Base-by-base conservation (phyloP, 2,888 invertebrate species). In the Gasteruption jaculator region DNA sequence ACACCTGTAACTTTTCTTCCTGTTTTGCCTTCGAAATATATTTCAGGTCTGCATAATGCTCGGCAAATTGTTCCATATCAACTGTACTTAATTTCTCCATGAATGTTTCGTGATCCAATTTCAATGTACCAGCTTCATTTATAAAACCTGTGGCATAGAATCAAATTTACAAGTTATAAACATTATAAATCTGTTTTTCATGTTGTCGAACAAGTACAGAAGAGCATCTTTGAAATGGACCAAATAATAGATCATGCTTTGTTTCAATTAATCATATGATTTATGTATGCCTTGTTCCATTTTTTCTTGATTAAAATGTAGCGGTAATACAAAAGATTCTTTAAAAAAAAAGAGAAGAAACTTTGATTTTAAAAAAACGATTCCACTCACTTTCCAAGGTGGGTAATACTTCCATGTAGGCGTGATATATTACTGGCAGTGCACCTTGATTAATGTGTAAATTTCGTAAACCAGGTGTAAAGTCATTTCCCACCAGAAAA, bases 401-500 rank as follows among this genome's bases (percentile, higher is more conserved):
- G 1, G 93, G 93, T 57, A 95, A 74, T 24, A 93, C 83, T 33
- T 82, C 79, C 73, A 86, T 93, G 71, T 99, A 96, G 1, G 86
- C 86, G 57, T 81, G 79, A 73, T 93, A 96, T 26, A 99, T 74
- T 47, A 88, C 66, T 0, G 93, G 89, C 49, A 97, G 72, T 10
- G 93, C 92, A 60, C 92, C 91, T 61, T 88, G 86, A 53, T 82
- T 82, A 52, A 99, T 97, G 70, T 97, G 93, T 69, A 99, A 79
- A 71, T 93, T 85, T 3, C 97, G 97, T 50, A 97, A 76, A 74
- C 95, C 83, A 1, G 97, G 97, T 58, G 99, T 90, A 71, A 99
- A 99, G 72, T 99, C 97, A 66, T 99, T 99, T 49, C 97, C 97
- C 8, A 97, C 91, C 16, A 97, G 73, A 69, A 96, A 96, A 1